Conservation (phyloP, 2,888 invertebrate genomes). For the Dicycla oo region DNA sequence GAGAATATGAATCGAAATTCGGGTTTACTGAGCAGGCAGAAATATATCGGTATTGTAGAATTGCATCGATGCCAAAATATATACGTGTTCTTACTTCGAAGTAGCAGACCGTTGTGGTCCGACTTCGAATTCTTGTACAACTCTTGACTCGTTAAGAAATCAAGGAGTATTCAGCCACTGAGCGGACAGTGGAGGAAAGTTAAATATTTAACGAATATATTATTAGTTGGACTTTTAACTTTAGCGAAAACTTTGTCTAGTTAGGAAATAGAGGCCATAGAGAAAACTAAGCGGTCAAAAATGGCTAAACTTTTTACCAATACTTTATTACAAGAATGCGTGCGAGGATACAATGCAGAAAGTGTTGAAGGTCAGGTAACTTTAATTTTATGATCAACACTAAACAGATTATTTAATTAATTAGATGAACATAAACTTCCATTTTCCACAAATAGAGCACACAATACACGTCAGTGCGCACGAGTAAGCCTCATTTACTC, state of each 20-base stretch:
- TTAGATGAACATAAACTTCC: neutral
- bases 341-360: neutral
- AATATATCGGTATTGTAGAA: slow-evolving; percentile 32
- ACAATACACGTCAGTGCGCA: slow-evolving; percentile 12
- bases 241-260: neutral
- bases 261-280: neutral
- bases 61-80: slow-evolving; percentile 43
- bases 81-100: slow-evolving; percentile 49
- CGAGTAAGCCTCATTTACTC: slow-evolving; percentile 23
- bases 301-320: neutral
- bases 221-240: slow-evolving; percentile 1
- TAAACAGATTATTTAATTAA: neutral
- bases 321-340: no score
- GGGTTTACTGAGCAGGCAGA: slow-evolving; percentile 31
- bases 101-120: neutral
- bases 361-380: neutral
- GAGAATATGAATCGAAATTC: slow-evolving; percentile 42
- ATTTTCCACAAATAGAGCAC: slow-evolving; percentile 19
- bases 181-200: neutral
- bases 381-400: neutral
- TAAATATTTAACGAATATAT: neutral
- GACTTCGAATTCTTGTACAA: slow-evolving; percentile 17
- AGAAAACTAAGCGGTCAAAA: neutral
- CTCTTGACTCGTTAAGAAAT: slow-evolving; percentile 32
- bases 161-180: slow-evolving; percentile 13